These are phyloP conservation scores for Nowickia ferox DNA, from an alignment of 2,888 invertebrate species.

Conservation along the genomic window DNA sequence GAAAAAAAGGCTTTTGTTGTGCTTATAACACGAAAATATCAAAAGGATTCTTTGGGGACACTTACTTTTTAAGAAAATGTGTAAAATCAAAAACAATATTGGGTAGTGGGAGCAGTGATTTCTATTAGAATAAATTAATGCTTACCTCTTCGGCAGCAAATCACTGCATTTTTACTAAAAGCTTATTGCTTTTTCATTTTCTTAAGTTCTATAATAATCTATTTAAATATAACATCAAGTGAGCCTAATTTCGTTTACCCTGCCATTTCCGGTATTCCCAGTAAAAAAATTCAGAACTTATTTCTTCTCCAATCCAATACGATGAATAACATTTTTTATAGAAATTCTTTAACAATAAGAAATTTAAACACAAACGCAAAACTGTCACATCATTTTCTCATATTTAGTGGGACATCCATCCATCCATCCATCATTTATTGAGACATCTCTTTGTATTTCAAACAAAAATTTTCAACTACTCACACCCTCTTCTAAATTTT, in stretches of 20 bases:
- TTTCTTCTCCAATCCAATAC: neutral
- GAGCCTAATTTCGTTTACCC: too few species aligned
- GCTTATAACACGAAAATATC: neutral
- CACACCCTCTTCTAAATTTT: slow-evolving; percentile 49
- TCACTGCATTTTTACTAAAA: too few species aligned
- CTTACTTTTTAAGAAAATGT: neutral
- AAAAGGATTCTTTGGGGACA: slow-evolving; percentile 7
- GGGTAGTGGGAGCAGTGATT: neutral
- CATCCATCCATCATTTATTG: slow-evolving; percentile 19
- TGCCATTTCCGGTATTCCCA: neutral
- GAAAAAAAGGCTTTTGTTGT: slow-evolving; percentile 23
- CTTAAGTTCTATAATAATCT: too few species aligned
- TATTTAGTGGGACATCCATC: slow-evolving; percentile 33
- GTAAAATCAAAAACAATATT: neutral
- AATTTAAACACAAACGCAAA: slow-evolving; percentile 39
- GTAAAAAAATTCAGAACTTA: neutral
- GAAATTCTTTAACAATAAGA: slow-evolving; percentile 12
- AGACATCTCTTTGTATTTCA: slow-evolving; percentile 14
- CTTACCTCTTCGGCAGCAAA: too few species aligned
- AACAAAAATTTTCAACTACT: slow-evolving; percentile 9
- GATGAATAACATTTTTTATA: neutral
- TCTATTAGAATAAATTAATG: neutral
- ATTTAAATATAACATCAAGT: too few species aligned
- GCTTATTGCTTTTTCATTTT: too few species aligned
- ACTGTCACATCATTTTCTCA: slow-evolving; percentile 68